Percentiles rank a stretch among this genome's conserved stretches.
Evolutionary conservation across 2,113 vertebrate species (phyloP).

Genomic region (Phocoena phocoena): DNA sequence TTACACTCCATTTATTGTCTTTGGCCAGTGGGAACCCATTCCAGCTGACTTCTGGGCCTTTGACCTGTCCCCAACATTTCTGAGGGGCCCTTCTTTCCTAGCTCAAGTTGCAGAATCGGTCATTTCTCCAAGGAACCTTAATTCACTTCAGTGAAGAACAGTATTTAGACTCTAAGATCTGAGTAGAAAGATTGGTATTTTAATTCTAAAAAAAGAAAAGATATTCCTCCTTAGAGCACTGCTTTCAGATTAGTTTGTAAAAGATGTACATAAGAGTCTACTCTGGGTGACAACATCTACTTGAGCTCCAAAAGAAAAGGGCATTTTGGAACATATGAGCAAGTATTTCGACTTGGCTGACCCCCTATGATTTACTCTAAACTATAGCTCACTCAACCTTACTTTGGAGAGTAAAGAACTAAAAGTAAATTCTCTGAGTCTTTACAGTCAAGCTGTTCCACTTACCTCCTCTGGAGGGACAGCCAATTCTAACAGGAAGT

Average conservation of each 20-base stretch:
- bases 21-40: background rate
- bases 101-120: background rate
- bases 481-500: conserved; percentile 85
- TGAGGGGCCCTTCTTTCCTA: background rate
- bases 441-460: conserved; percentile 69
- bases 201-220: background rate
- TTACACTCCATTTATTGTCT: background rate
- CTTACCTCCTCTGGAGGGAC: conserved; percentile 87
- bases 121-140: background rate
- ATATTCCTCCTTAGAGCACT: background rate
- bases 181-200: background rate
- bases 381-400: conserved; percentile 68
- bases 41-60: background rate
- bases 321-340: background rate
- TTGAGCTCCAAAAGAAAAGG: background rate
- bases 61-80: background rate
- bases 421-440: conserved; percentile 64
- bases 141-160: background rate
- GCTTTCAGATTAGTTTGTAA: background rate
- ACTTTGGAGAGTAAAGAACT: conserved; percentile 72
- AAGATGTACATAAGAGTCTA: background rate
- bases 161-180: background rate
- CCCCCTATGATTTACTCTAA: background rate
- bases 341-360: background rate
- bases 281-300: background rate